Conservation (phyloP, 2,797 vertebrate species). For the Aselliscus stoliczkanus region DNA sequence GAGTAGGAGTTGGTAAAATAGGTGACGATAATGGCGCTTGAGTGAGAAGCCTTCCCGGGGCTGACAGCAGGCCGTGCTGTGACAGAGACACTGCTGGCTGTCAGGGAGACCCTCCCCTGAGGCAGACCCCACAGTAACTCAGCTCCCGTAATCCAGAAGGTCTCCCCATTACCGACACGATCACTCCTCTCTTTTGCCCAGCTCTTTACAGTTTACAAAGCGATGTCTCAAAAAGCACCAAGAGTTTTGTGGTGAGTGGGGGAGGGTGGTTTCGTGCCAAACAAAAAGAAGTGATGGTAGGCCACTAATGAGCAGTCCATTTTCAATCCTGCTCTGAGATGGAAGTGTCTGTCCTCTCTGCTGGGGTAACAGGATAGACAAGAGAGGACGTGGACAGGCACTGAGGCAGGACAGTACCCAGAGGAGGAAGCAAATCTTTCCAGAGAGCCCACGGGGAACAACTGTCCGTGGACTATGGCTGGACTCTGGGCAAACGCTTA, state of each 20-base stretch:
- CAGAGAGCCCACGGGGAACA: fast-evolving
- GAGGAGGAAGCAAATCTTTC: background rate
- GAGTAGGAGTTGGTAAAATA: fast-evolving
- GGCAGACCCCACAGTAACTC: background rate
- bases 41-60: background rate
- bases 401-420: too few relatives aligned
- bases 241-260: background rate
- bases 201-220: background rate
- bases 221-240: background rate
- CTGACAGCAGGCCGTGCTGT: fast-evolving
- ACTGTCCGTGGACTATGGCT: fast-evolving
- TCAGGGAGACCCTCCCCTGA: fast-evolving
- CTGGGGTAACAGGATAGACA: background rate
- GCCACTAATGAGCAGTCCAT: background rate
- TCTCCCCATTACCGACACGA: fast-evolving
- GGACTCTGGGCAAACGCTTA: background rate
- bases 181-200: background rate
- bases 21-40: fast-evolving
- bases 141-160: background rate
- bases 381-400: too few relatives aligned
- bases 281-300: background rate
- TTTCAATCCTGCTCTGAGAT: background rate
- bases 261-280: background rate
- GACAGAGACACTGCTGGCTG: fast-evolving
- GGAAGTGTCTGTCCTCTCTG: background rate